phyloP scores from a whole-genome alignment of 2,113 vertebrate genomes.

The Mobula birostris region DNA sequence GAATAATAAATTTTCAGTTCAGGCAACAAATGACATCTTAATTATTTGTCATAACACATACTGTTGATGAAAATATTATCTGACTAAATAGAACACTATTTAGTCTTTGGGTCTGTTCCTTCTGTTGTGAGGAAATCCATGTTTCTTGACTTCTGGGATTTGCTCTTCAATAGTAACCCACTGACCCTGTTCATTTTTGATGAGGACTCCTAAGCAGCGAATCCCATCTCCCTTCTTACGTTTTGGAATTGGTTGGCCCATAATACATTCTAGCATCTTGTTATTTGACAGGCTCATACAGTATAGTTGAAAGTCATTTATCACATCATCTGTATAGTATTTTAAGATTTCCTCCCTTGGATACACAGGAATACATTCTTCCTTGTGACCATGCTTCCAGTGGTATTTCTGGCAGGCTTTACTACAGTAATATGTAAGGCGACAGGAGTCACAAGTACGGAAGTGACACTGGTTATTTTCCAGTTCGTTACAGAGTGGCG shows the following conservation, averaged over 20 bases:
- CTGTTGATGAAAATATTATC: no score
- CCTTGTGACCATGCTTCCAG: conserved; percentile 29
- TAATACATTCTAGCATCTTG: conserved; percentile 32
- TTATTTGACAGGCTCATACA: conserved; percentile 28
- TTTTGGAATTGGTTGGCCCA: conserved; percentile 21
- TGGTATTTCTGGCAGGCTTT: conserved; percentile 28
- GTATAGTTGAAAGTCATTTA: conserved; percentile 34
- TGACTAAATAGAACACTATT: neutral
- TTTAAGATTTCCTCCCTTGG: conserved; percentile 10
- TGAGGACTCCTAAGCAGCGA: neutral
- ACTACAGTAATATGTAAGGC: conserved; percentile 1
- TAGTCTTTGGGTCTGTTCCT: conserved; percentile 17
- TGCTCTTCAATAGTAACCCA: conserved; percentile 31
- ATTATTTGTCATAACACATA: neutral
- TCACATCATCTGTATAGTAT: conserved; percentile 14
- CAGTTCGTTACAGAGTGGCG: neutral
- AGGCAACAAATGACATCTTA: neutral
- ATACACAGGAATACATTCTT: conserved; percentile 1
- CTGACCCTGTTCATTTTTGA: conserved; percentile 30
- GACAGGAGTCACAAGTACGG: conserved; percentile 22
- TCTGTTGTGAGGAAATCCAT: neutral
- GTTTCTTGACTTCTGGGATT: neutral
- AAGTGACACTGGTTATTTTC: neutral
- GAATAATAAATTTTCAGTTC: neutral
- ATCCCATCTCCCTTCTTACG: neutral